phyloP scores from a whole-genome alignment of 2,113 vertebrate genomes.

The Muntiacus reevesi region DNA sequence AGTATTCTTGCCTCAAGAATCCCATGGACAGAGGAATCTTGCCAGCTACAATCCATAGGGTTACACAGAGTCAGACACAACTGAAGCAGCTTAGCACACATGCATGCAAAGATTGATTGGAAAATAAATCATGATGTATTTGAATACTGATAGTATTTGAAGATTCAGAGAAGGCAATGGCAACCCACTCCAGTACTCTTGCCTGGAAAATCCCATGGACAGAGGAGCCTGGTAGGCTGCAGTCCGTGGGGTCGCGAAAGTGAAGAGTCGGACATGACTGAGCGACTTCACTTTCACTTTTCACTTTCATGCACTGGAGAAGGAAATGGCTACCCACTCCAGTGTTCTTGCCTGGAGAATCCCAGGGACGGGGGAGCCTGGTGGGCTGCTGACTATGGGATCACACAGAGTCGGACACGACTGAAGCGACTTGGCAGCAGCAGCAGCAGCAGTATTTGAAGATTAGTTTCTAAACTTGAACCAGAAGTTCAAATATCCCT shows the following conservation, averaged over 20 bases:
- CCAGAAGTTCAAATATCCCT: slow-evolving; percentile 16
- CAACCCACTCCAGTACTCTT: neutral
- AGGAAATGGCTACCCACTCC: neutral
- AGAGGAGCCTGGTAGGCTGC: too few relatives aligned
- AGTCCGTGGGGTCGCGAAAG: too few relatives aligned
- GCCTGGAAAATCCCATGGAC: too few relatives aligned
- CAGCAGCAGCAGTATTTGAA: neutral
- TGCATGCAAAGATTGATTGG: neutral
- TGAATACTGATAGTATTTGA: neutral
- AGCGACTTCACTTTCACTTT: too few relatives aligned
- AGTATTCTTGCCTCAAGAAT: neutral
- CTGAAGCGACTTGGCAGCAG: neutral
- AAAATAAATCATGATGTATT: neutral
- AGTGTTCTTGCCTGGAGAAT: neutral
- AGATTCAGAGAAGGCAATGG: neutral
- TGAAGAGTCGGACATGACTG: too few relatives aligned
- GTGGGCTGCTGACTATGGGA: neutral
- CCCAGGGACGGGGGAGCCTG: neutral
- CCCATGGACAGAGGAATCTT: neutral
- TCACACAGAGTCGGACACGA: neutral
- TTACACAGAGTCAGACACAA: neutral
- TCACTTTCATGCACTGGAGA: neutral
- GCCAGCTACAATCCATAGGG: neutral
- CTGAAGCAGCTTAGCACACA: neutral
- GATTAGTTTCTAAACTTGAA: neutral